These are phyloP conservation scores for Chirona hameri DNA, from an alignment of 2,888 invertebrate species.

Conservation along the genomic window DNA sequence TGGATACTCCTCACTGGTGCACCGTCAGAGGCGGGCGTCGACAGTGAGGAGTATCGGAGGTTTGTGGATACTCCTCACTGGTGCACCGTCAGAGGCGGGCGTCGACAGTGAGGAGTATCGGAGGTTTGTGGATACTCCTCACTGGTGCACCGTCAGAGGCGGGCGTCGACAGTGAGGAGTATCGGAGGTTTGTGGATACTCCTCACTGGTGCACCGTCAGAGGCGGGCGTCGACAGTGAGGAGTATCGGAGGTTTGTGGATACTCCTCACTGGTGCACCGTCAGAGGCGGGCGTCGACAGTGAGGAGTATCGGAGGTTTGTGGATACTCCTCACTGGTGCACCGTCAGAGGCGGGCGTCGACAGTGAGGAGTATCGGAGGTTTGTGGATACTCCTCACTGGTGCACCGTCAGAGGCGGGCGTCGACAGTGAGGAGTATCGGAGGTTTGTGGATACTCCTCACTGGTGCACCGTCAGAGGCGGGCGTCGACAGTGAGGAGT, in stretches of 20 bases:
- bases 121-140: conserved; percentile 61
- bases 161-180: conserved; percentile 65
- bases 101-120: conserved; percentile 65
- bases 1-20: too few relatives aligned
- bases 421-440: conserved; percentile 65
- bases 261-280: too few relatives aligned
- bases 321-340: too few relatives aligned
- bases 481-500: conserved; percentile 65
- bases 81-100: conserved; percentile 71
- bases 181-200: conserved; percentile 61
- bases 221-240: conserved; percentile 64
- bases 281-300: conserved; percentile 67
- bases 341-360: conserved; percentile 67
- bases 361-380: conserved; percentile 63
- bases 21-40: conserved; percentile 67
- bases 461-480: too few relatives aligned
- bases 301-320: conserved; percentile 63
- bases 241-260: conserved; percentile 64
- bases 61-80: too few relatives aligned
- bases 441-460: conserved; percentile 61
- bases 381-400: too few relatives aligned
- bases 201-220: too few relatives aligned
- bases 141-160: too few relatives aligned
- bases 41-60: conserved; percentile 63
- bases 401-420: conserved; percentile 71